These are phyloP conservation scores for Tachuris rubrigastra DNA, from an alignment of 2,113 vertebrate species.

Conservation along the genomic window DNA sequence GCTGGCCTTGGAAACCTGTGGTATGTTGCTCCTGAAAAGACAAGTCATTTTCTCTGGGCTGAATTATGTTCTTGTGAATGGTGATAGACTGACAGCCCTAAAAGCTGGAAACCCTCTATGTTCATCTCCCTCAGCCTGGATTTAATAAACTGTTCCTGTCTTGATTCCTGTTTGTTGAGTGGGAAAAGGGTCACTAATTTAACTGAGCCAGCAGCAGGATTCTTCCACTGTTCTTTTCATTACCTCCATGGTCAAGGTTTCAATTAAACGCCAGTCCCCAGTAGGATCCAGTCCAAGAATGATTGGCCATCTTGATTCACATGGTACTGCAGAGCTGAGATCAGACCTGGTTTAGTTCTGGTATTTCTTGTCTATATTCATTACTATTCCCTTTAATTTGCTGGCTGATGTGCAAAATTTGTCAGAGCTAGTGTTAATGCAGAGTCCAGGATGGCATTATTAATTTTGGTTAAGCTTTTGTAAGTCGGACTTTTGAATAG, in stretches of 20 bases:
- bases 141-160: not conserved
- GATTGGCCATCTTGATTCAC: not conserved
- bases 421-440: not conserved
- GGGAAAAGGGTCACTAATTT: not conserved
- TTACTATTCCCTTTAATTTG: not conserved
- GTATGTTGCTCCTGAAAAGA: not conserved
- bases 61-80: not conserved
- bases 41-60: not conserved
- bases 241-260: not conserved
- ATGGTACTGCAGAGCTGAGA: not conserved
- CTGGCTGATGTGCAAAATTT: not conserved
- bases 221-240: not conserved
- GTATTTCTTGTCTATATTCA: fast-evolving
- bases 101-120: not conserved
- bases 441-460: not conserved
- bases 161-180: not conserved
- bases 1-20: not conserved
- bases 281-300: not conserved
- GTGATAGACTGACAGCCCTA: not conserved
- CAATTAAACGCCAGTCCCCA: not conserved
- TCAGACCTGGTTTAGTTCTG: not conserved
- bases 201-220: not conserved
- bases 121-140: not conserved
- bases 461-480: not conserved
- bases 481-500: not conserved